Percentiles rank a stretch among this genome's conserved stretches.
These are phyloP conservation scores for Drosophila punjabiensis DNA, from an alignment of 1,140 invertebrate genomes.

Conservation along the genomic window DNA sequence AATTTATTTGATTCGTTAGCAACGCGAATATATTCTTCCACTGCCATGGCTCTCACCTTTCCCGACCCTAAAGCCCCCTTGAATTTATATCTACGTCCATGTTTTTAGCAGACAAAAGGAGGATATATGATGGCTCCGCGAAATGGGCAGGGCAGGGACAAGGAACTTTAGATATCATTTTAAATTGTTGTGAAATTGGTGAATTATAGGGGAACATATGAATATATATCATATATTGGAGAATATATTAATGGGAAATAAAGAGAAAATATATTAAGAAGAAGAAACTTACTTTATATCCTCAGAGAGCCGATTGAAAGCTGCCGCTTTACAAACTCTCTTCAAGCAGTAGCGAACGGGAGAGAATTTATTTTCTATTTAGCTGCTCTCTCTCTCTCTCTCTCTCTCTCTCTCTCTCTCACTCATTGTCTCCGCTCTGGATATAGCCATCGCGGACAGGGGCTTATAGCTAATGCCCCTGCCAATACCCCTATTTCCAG, in stretches of 20 bases:
- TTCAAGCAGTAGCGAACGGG: not conserved
- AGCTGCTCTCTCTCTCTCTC: not conserved
- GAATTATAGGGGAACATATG: not conserved
- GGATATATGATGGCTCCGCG: not conserved
- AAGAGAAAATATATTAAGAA: not conserved
- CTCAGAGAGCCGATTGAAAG: too few species aligned
- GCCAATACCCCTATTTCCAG: conserved; percentile 6
- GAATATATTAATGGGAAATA: not conserved
- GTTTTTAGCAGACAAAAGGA: conserved; percentile 11
- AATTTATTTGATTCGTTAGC: conserved; percentile 84
- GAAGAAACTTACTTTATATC: not conserved
- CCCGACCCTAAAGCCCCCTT: conserved; percentile 16
- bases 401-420: not conserved
- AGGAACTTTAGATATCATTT: not conserved
- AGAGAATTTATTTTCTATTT: not conserved
- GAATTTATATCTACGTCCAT: conserved; percentile 14
- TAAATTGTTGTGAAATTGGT: not conserved
- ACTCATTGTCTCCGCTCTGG: not conserved
- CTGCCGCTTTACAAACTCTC: too few species aligned
- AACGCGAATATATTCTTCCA: conserved; percentile 63
- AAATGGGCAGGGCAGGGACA: not conserved
- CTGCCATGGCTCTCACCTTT: conserved; percentile 36
- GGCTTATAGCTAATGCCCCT: conserved; percentile 22
- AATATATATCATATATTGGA: not conserved
- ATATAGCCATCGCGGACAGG: not conserved